Evolutionary conservation across 2,888 invertebrate genomes (phyloP), one percentile per base, ranked within the genome.

Genomic region (Coleophora flavipennella): DNA sequence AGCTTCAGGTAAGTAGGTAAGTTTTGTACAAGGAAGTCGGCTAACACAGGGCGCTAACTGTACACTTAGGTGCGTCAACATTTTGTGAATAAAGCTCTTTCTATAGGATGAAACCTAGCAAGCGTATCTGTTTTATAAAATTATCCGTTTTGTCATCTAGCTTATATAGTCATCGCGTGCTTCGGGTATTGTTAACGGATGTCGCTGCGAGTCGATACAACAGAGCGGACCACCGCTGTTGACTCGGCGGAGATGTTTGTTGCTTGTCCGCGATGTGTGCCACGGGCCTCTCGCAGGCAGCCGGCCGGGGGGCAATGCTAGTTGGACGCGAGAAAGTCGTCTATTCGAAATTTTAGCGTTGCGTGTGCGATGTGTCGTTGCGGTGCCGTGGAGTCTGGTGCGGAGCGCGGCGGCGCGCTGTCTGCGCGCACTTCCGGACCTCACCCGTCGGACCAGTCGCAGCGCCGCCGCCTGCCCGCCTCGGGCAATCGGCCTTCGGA

Each of bases 401-500:
- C 59, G 66, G 50, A 58, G 62, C 60, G 71, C 64, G 31, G 57
- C 73, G 83, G 80, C 83, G 80, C 81, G 84, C 83, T 75, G 83
- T 81, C 83, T 81, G 78, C 72, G 64, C 69, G 65, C 63, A 73
- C 76, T 75, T 78, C 79, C 79, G 80, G 76, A 69, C 64, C 73
- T 71, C 83, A 80, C 83, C 78, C 76, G 84, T 81, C 74, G 58
- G 73, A 83, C 83, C 78, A 81, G 83, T 83, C 81, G 77, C 75
- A 65, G 69, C 72, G 71, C 69, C 28, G 20, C 31, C 66, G 74
- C 74, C 76, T 70, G 73, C 76, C 73, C 69, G 64, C 73, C 72
- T 71, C 67, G 80, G 83, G 83, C 73, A 79, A 69, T 81, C 72
- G 84, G 81, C 84, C 83, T 84, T 84, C 83, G 67, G 50, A 77